Evolutionary conservation across 1,140 invertebrate genomes (phyloP).

Genomic region (Pinna nobilis): DNA sequence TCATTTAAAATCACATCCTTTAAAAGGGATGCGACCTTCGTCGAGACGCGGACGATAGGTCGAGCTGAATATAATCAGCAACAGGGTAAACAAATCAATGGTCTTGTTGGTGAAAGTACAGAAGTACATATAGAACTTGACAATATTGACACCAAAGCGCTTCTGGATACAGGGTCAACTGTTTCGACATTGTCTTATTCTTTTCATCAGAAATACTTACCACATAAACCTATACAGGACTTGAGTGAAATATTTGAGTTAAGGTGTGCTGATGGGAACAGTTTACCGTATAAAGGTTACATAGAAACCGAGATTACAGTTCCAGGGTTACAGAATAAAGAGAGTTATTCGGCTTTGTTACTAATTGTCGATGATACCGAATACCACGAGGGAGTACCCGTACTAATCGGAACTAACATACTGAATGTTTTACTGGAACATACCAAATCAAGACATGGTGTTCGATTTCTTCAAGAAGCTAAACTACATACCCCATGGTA

Average conservation of each 20-base stretch:
- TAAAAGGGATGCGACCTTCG: constrained; percentile 17
- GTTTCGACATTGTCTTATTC: constrained; percentile 29
- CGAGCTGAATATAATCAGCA: not conserved
- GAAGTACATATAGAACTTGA: not conserved
- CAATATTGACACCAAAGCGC: not conserved
- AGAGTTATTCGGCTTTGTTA: too few species aligned
- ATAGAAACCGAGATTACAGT: constrained; percentile 23
- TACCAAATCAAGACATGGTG: too few species aligned
- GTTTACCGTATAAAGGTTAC: constrained; percentile 30
- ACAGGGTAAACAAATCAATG: too few species aligned
- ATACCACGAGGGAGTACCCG: constrained; percentile 6
- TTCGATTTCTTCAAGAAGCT: constrained; percentile 35
- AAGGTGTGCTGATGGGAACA: constrained; percentile 17
- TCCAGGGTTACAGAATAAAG: not conserved
- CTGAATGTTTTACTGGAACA: constrained; percentile 4
- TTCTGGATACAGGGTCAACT: constrained; percentile 37
- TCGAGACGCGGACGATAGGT: constrained; percentile 2
- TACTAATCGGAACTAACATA: constrained; percentile 37
- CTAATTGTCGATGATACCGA: too few species aligned
- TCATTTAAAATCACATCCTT: constrained; percentile 6
- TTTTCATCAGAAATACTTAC: constrained; percentile 27
- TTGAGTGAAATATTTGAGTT: constrained; percentile 22
- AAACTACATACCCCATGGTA: constrained; percentile 37
- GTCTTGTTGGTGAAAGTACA: not conserved
- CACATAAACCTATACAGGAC: not conserved